Evolutionary conservation across 2,797 vertebrate genomes (phyloP), one percentile per base, ranked within the genome.

Genomic region (Buphagus erythrorhynchus): DNA sequence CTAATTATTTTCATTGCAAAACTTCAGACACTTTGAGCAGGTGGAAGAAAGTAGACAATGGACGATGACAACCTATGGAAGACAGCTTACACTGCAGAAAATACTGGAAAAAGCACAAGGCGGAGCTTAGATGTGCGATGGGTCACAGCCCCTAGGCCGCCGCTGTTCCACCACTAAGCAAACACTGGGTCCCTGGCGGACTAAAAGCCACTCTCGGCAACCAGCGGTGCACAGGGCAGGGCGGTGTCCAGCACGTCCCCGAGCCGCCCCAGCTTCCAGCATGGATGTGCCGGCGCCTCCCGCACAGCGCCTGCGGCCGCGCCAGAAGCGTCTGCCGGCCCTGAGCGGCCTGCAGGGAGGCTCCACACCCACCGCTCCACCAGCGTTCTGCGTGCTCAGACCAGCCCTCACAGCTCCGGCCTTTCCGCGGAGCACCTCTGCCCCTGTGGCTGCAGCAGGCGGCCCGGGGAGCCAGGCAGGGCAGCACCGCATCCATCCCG

Each of bases 341-440:
- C 33, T 15, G 72, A 7, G 83, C 35, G 31, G 51, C 69, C 68
- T 21, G 31, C 31, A n/a, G 22, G 52, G 7, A 1, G 20, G 29
- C 42, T 6, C 68, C 1, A 6, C 67, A 10, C 15, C 19, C 33
- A 2, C 49, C 0, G 68, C 35, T 9, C 69, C 59, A 1, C 42
- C 3, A 9, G 35, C 35, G 9, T 2, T 0, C 22, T 1, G 6
- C 3, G 10, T 0, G 35, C 36, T 4, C 0, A 8, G 1, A 8
- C 31, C 6, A 20, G 26, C 43, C 48, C 74, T 22, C 65, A 5
- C 0, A 28, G 17, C 42, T 36, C 74, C 5, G 43, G 26, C 17
- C 38, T 20, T 10, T 15, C 61, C 36, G 52, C 61, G 11, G 61
- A 36, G 31, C 71, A 15, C 5, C 68, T 10, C n/a, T 5, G 36